Conservation (phyloP, 2,888 invertebrate genomes). For the Drosophila nr. fundita region DNA sequence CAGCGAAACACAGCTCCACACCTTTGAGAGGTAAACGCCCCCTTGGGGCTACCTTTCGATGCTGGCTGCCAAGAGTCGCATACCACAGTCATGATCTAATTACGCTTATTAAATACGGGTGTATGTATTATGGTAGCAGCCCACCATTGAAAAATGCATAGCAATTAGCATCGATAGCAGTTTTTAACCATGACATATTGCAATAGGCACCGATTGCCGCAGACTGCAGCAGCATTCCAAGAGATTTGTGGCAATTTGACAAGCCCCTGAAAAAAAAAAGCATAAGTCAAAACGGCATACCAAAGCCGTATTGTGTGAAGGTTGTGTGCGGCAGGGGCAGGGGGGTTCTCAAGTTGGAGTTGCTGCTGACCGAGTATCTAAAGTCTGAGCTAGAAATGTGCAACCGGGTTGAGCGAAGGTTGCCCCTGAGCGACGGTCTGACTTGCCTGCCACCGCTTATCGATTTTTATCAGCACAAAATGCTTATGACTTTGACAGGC, state of each 20-base stretch:
- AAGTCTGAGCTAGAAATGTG: constrained; percentile 40
- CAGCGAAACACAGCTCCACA: constrained; percentile 20
- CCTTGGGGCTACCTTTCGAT: constrained; percentile 21
- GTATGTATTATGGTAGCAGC: constrained; percentile 20
- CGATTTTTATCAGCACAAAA: constrained; percentile 71
- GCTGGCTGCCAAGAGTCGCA: constrained; percentile 25
- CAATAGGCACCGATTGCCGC: constrained; percentile 7
- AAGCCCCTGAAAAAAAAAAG: constrained; percentile 59
- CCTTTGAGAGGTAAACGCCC: constrained; percentile 40
- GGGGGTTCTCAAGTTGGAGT: constrained; percentile 25
- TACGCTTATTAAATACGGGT: constrained; percentile 45
- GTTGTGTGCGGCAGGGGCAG: not conserved
- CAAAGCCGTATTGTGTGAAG: constrained; percentile 17
- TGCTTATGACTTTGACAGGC: constrained; percentile 69
- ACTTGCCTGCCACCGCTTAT: constrained; percentile 58
- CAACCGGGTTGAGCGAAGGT: constrained; percentile 46
- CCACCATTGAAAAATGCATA: constrained; percentile 37
- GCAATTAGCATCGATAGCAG: constrained; percentile 38
- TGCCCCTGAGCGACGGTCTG: constrained; percentile 44
- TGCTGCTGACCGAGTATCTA: constrained; percentile 42
- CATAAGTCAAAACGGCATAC: constrained; percentile 49
- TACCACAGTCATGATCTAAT: constrained; percentile 63
- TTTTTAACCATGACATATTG: constrained; percentile 50
- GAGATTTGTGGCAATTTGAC: constrained; percentile 51
- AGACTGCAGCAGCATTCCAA: constrained; percentile 49